phyloP scores from a whole-genome alignment of 2,797 vertebrate species.

The Cercopithecus diana region DNA sequence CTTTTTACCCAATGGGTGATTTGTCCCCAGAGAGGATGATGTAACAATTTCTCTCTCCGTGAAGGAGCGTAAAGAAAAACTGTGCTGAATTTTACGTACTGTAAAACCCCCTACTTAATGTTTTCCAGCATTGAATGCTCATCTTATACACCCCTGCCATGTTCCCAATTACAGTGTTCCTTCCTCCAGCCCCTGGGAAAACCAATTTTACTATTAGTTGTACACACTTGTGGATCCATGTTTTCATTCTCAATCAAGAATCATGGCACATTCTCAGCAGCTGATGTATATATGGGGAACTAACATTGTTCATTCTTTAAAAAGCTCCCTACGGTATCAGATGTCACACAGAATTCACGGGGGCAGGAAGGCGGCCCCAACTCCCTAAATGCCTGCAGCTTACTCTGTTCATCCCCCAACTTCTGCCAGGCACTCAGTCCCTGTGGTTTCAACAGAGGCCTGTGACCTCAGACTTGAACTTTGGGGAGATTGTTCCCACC shows the following conservation, averaged over 20 bases:
- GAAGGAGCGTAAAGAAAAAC: constrained; percentile 67
- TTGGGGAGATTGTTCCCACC: constrained; percentile 72
- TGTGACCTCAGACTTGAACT: constrained; percentile 75
- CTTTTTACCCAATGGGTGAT: constrained; percentile 74
- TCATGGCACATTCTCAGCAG: constrained; percentile 64
- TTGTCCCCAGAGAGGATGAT: constrained; percentile 65
- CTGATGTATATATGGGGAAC: constrained; percentile 19
- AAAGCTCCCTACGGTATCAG: constrained; percentile 56
- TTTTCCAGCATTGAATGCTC: constrained; percentile 67
- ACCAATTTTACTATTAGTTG: constrained; percentile 71
- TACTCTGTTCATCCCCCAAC: constrained; percentile 8
- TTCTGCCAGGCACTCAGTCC: constrained; percentile 54
- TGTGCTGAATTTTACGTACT: constrained; percentile 44
- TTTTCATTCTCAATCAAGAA: constrained; percentile 66
- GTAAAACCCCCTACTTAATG: constrained; percentile 65
- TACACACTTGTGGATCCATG: constrained; percentile 37
- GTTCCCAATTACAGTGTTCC: constrained; percentile 67
- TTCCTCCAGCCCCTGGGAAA: constrained; percentile 67
- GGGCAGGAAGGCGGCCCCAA: constrained; percentile 43
- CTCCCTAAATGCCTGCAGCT: constrained; percentile 49
- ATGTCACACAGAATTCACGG: constrained; percentile 23
- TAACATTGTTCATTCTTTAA: constrained; percentile 50
- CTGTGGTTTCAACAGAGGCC: constrained; percentile 64
- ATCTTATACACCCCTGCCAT: constrained; percentile 55
- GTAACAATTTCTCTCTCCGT: constrained; percentile 70